Base-by-base conservation (phyloP, 2,888 invertebrate genomes). In the Lepidochitona cinerea region DNA sequence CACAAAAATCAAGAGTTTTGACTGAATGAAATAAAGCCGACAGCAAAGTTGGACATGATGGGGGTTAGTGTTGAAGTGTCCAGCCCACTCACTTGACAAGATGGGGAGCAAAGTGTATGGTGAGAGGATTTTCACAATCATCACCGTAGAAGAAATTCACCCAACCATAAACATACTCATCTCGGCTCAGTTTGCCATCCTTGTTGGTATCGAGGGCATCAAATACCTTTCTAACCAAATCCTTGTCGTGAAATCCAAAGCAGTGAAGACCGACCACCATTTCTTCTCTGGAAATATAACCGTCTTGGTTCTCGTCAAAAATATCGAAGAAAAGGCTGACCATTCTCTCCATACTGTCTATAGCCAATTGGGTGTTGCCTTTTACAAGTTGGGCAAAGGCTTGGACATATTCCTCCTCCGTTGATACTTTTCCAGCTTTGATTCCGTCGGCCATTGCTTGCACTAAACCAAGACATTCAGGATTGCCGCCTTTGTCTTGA, bases 151-250 rank as follows among this genome's bases (percentile, higher is more conserved):
- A 84, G 73, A 84, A 88, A 36, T 85, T 83, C 5, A 85, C 73
- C 81, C 88, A 88, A 35, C 85, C 84, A 0, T 72, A 77, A 0
- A 83, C 75, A 75, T 87, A 88, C 37, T 83, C 84, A 14, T 84
- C 76, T 32, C 79, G 75, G 69, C 83, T 82, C 37, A 88, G 74
- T 54, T 77, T 79, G 0, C 84, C 86, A 35, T 81, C 82, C 35
- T 81, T 73, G 70, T 82, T 79, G 0, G 75, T 77, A 73, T 85
- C 86, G 74, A 88, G 79, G 23, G 80, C 85, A 9, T 70, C 35
- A 76, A 88, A 87, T 54, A 82, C 79, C 5, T 73, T 72, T n/a
- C 75, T 68, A 3, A 82, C 77, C 7, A 76, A 74, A 1, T 84
- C 81, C 0, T 75, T 36, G 23, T 84, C 74, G 33, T 76, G 75